Percentiles rank a stretch among this genome's conserved stretches.
These are phyloP conservation scores for Trachymyrmex septentrionalis DNA, from an alignment of 1,140 invertebrate genomes.

Conservation along the genomic window DNA sequence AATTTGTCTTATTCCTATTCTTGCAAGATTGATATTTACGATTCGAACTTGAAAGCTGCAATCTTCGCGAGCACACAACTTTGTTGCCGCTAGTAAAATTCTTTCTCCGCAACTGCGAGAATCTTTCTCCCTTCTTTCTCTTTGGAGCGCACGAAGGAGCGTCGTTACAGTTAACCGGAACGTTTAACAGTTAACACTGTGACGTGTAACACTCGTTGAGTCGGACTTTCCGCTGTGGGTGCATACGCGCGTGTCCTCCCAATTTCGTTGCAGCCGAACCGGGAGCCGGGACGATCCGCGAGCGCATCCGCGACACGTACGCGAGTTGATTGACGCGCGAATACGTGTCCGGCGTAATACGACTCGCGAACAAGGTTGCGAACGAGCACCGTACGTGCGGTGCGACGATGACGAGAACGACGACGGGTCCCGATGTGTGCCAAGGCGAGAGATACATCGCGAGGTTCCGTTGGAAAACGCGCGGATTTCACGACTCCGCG, in stretches of 20 bases:
- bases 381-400: constrained; percentile 49
- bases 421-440: constrained; percentile 67
- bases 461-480: constrained; percentile 47
- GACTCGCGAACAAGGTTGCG: constrained; percentile 54
- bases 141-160: neutral
- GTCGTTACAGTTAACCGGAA: constrained; percentile 16
- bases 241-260: constrained; percentile 19
- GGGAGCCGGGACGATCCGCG: constrained; percentile 13
- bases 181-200: constrained; percentile 31
- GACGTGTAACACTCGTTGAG: neutral
- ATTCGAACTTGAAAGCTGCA: neutral
- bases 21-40: neutral
- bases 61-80: constrained; percentile 3
- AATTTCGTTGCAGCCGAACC: constrained; percentile 34
- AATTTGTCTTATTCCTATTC: neutral
- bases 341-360: constrained; percentile 53
- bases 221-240: constrained; percentile 4
- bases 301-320: constrained; percentile 51
- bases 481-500: constrained; percentile 30
- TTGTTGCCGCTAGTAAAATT: constrained; percentile 6
- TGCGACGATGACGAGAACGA: constrained; percentile 38
- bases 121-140: neutral
- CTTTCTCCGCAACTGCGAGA: neutral
- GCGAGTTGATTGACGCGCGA: constrained; percentile 59
- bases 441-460: constrained; percentile 67